Conservation (phyloP, 2,113 vertebrate species). For the Climacteris rufus region DNA sequence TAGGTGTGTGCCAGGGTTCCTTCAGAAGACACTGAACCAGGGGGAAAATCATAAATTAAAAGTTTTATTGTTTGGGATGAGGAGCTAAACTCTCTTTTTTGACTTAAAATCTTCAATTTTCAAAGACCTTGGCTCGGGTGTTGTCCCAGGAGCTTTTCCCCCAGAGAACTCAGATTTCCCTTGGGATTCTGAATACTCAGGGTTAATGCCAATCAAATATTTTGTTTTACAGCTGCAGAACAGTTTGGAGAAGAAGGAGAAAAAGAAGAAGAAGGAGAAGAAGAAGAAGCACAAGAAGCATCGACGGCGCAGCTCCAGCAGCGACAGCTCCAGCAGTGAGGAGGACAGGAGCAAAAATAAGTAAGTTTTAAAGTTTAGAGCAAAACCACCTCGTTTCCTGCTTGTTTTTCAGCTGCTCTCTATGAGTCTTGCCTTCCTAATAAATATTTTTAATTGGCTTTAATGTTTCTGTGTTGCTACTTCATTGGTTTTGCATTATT, state of each 20-base stretch:
- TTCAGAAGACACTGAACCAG: background rate
- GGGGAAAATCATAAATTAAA: background rate
- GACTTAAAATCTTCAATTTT: background rate
- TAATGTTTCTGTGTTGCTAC: fast-evolving
- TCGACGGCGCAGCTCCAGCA: constrained; percentile 71
- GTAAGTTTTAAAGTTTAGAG: background rate
- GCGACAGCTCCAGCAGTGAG: constrained; percentile 70
- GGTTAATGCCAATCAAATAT: background rate
- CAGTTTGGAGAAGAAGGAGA: constrained; percentile 90
- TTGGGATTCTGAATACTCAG: background rate
- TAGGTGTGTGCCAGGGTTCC: constrained; percentile 50
- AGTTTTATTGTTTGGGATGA: fast-evolving
- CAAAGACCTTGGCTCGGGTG: background rate
- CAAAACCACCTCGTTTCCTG: background rate
- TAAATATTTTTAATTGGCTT: background rate
- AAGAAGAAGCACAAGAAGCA: constrained; percentile 82
- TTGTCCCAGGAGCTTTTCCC: background rate
- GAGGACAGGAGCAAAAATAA: constrained; percentile 64
- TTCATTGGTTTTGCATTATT: fast-evolving
- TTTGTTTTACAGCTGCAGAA: constrained; percentile 80
- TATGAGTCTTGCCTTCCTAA: background rate
- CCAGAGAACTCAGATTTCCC: fast-evolving
- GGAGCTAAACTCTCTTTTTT: background rate
- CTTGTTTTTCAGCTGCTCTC: background rate
- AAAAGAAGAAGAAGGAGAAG: constrained; percentile 81